A percentile compares a stretch with the other conserved stretches of the same genome.
phyloP scores from a whole-genome alignment of 1,140 invertebrate genomes.

The Mamestra configurata region DNA sequence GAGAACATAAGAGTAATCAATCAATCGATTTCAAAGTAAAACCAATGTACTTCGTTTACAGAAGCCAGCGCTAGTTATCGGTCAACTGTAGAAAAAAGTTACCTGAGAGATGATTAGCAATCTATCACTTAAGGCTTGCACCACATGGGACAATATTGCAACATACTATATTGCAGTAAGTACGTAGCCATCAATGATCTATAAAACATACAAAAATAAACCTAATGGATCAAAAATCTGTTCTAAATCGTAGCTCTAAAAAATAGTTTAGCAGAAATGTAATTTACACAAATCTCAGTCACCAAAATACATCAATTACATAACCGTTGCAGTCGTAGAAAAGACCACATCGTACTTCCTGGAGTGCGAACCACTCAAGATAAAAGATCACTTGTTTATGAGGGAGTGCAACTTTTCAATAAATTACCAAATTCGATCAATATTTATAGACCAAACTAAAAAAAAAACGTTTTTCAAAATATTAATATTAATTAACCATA shows the following conservation, averaged over 20 bases:
- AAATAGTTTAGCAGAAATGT: not conserved
- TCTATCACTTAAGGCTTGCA: conserved; percentile 35
- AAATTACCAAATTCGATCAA: too few relatives aligned
- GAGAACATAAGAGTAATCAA: not conserved
- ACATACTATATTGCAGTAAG: not conserved
- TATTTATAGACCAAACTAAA: too few relatives aligned
- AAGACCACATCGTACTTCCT: too few relatives aligned
- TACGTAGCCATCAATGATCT: not conserved
- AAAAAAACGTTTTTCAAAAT: too few relatives aligned
- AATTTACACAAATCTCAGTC: too few relatives aligned
- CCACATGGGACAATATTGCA: conserved; percentile 21
- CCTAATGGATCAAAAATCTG: not conserved
- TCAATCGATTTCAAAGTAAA: conserved; percentile 21
- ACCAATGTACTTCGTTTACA: conserved; percentile 6
- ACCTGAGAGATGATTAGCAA: conserved; percentile 27
- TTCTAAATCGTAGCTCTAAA: not conserved
- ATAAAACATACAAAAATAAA: not conserved
- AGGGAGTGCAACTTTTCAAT: too few relatives aligned
- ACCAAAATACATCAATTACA: too few relatives aligned
- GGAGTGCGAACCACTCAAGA: too few relatives aligned
- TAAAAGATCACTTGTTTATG: too few relatives aligned
- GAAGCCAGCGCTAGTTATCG: conserved; percentile 19
- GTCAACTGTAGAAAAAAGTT: conserved; percentile 21
- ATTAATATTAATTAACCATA: too few relatives aligned
- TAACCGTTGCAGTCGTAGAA: too few relatives aligned